Evolutionary conservation across 2,797 vertebrate genomes (phyloP), one percentile per base, ranked within the genome.

Genomic region (Lithobates sylvaticus): DNA sequence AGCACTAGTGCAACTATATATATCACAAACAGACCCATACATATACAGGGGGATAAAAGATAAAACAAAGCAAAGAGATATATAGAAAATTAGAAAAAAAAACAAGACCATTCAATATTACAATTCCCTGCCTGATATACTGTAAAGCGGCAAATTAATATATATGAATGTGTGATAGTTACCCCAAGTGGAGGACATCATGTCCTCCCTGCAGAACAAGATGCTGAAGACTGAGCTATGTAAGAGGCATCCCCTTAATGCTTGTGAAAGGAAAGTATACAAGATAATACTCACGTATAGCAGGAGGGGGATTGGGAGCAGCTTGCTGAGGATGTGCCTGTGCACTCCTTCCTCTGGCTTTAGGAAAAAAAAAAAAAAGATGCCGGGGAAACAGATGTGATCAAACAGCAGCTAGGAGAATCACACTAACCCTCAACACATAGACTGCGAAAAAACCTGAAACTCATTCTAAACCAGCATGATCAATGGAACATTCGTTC

Each of bases 211-310:
- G 84, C 80, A 83, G 84, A 83, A 84, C 88, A 71, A 34, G 47
- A 89, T 89, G 88, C 86, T 16, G 88, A 2, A 70, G 65, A 64
- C 88, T 91, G 89, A 90, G 89, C 77, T 85, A 87, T 74, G 78
- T 84, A 91, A 39, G 90, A 92, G 90, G 86, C 91, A 90, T 89
- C 83, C 71, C 88, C 90, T 90, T 58, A 88, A 91, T 92, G 89
- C 88, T 85, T 89, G 91, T 90, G 85, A 90, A 88, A 89, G 91
- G 71, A 75, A 26, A 73, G 73, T 84, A 50, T 21, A 26, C 5
- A 75, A 78, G 61, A 71, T 72, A 13, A 16, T 85, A 26, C 21
- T 65, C 39, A 82, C 85, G 42, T 26, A 47, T 50, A 68, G 72
- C 76, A 78, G 68, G 42, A 93, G 87, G 88, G 10, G 75, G 74